Evolutionary conservation across 2,113 vertebrate species (phyloP).

Genomic region (Gyps fulvus): DNA sequence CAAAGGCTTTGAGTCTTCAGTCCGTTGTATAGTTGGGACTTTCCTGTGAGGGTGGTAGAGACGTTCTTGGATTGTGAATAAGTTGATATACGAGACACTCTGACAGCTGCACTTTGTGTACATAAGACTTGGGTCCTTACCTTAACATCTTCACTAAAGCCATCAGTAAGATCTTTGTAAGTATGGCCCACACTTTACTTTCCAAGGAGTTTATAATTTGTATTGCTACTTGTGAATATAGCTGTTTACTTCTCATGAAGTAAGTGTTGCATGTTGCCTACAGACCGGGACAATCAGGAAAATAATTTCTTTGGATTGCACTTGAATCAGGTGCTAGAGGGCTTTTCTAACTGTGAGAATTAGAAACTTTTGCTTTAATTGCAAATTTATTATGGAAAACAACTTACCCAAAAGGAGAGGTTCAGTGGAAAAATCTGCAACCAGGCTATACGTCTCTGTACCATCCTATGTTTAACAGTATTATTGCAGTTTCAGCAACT

Average conservation of each 20-base stretch:
- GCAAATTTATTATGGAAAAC: not conserved
- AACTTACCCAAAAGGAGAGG: not conserved
- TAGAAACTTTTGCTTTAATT: not conserved
- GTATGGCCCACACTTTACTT: not conserved
- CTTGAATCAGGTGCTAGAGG: not conserved
- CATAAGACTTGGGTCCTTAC: not conserved
- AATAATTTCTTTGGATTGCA: not conserved
- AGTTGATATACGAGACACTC: not conserved
- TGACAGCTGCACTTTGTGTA: not conserved
- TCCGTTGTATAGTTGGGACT: not conserved
- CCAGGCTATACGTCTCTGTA: not conserved
- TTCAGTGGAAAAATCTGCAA: not conserved
- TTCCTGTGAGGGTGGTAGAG: not conserved
- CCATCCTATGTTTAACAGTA: not conserved
- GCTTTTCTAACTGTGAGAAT: not conserved
- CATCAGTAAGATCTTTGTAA: not conserved
- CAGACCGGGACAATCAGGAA: not conserved
- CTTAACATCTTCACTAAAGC: not conserved
- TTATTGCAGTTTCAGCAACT: not conserved
- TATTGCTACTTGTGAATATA: not conserved
- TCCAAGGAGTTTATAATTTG: not conserved
- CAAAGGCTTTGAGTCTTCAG: not conserved
- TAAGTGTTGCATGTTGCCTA: not conserved
- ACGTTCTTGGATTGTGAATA: not conserved
- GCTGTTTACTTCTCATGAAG: not conserved